Percentiles rank a stretch among this genome's conserved stretches.
Conservation (phyloP, 2,888 invertebrate species). For the Siphonodentalium dalli region DNA sequence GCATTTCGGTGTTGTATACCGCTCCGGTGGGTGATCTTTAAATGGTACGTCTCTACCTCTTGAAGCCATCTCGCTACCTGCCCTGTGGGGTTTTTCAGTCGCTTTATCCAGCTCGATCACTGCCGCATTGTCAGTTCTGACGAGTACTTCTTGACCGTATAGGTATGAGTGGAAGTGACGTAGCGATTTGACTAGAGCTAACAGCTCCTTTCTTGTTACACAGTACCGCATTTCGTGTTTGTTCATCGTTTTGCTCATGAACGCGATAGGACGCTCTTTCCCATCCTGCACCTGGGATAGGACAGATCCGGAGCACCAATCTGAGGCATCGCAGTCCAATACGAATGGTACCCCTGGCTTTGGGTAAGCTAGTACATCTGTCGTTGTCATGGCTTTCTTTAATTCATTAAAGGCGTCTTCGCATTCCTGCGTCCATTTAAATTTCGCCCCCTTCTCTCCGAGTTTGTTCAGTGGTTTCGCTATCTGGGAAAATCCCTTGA, state of each 20-base stretch:
- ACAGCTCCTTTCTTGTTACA: constrained; percentile 5
- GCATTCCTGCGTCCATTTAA: neutral
- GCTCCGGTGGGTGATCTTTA: neutral
- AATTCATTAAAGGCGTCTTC: constrained; percentile 4
- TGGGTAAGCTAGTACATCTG: constrained; percentile 1
- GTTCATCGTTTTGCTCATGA: constrained; percentile 4
- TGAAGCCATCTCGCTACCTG: constrained; percentile 5
- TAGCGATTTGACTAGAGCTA: neutral
- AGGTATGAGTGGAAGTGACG: constrained; percentile 4
- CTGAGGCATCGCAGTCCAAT: constrained; percentile 4
- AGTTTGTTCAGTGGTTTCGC: constrained; percentile 1
- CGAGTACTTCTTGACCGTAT: neutral
- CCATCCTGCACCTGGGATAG: constrained; percentile 11
- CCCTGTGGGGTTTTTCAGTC: neutral
- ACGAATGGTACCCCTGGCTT: neutral
- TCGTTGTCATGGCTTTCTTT: neutral
- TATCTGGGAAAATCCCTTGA: neutral
- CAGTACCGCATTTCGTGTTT: constrained; percentile 7
- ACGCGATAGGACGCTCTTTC: constrained; percentile 2
- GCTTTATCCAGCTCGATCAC: constrained; percentile 2
- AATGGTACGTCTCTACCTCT: neutral
- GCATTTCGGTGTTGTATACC: no score
- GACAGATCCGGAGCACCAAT: constrained; percentile 2
- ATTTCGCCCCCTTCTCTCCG: neutral
- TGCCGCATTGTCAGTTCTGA: constrained; percentile 3